phyloP scores from a whole-genome alignment of 2,113 vertebrate species.

The Buteo buteo region DNA sequence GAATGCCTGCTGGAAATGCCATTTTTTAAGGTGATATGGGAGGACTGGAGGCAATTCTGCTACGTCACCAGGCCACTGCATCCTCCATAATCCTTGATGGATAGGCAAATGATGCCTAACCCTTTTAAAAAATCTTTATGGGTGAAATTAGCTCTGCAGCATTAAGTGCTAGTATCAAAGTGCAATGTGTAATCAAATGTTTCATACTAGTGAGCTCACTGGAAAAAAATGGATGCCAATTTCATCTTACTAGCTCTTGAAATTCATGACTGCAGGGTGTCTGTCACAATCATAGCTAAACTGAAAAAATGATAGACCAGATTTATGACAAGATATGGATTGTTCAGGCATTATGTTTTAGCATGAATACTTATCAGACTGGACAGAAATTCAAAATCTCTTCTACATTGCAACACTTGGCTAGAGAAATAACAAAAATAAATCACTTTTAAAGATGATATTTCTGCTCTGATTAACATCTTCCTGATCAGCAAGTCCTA shows the following conservation, averaged over 20 bases:
- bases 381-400: background rate
- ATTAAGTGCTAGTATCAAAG: background rate
- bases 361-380: background rate
- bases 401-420: background rate
- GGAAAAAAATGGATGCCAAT: background rate
- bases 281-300: background rate
- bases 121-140: background rate
- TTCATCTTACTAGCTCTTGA: background rate
- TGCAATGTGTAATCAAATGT: background rate
- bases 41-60: background rate
- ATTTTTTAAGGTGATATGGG: fast-evolving
- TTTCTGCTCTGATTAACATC: background rate
- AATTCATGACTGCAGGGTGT: background rate
- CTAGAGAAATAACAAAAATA: background rate
- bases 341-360: background rate
- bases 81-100: background rate
- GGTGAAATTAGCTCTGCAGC: background rate
- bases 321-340: background rate
- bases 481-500: background rate
- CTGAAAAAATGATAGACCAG: background rate
- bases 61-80: fast-evolving
- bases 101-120: background rate
- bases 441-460: background rate
- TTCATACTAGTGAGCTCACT: background rate
- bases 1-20: background rate